Conservation (phyloP, 2,888 invertebrate species). For the Nomada fucata region DNA sequence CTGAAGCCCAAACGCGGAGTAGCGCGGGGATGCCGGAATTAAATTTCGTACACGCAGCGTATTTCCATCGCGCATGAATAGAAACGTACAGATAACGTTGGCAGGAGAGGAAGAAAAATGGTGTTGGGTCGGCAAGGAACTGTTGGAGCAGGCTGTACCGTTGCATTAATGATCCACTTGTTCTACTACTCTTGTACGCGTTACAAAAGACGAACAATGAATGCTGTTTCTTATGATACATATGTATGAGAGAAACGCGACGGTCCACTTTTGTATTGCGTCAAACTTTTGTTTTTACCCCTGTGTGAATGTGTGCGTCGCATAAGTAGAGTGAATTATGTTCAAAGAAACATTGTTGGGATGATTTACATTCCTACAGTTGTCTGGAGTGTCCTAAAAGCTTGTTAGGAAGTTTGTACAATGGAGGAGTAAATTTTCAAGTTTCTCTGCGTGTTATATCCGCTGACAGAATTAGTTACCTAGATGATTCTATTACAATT, state of each 20-base stretch:
- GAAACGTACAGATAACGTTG: slow-evolving; percentile 25
- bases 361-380: neutral
- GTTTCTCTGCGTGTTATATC: no score
- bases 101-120: slow-evolving; percentile 52
- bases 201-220: neutral
- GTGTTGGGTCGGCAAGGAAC: slow-evolving; percentile 25
- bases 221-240: neutral
- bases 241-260: neutral
- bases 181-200: neutral
- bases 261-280: neutral
- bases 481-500: no score
- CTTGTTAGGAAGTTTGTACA: no score
- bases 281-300: neutral
- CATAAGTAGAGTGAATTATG: neutral
- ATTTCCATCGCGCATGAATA: slow-evolving; percentile 41
- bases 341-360: neutral
- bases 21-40: slow-evolving; percentile 46
- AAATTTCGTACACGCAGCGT: slow-evolving; percentile 59
- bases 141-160: slow-evolving; percentile 30
- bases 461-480: no score
- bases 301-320: neutral
- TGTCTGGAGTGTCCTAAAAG: neutral
- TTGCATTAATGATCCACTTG: slow-evolving; percentile 29
- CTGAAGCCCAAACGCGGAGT: slow-evolving; percentile 4
- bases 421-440: no score